Evolutionary conservation across 2,113 vertebrate species (phyloP), one percentile per base, ranked within the genome.

Genomic region (Leuciscus idus): DNA sequence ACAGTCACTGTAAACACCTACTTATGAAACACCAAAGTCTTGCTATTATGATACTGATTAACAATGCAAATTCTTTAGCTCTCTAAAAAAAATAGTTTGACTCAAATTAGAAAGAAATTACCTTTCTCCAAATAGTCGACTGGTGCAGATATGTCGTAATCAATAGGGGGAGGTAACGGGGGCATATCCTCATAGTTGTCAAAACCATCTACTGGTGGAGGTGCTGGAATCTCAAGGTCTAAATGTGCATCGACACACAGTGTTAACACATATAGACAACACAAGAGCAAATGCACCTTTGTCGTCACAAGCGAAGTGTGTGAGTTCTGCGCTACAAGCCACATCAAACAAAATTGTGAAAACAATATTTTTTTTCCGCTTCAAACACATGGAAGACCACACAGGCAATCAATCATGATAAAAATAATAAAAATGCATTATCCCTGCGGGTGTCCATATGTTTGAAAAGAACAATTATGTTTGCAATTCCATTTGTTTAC

Each of bases 71-170:
- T 8, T 36, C 30, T 55, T 9, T 11, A 55, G 48, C 30, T 36
- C 52, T 55, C 19, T 57, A 8, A 17, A 57, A 23, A 57, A 52
- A 57, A 57, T 0, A 1, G 19, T 57, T 57, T 9, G 55, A 57
- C 55, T 23, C 1, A 26, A 21, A 78, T 11, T 28, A 79, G 36
- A 26, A 26, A 26, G 26, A 26, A 26, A 26, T 26, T 89, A 95
- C 95, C 94, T 94, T 94, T 93, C n/a, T 95, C 93, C 64, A 93
- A 82, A 84, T 93, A 93, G 0, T 91, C 48, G 0, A 81, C 43
- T 13, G 94, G 92, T 39, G 91, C 73, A 1, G 62, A 28, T 0
- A 36, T 83, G 87, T 94, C 90, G 0, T 91, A 91, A 88, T 93
- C 93, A 73, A 91, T 90, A 1, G 94, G 92, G 21, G 93, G 94